These are phyloP conservation scores for Catagonus wagneri DNA, from an alignment of 2,113 vertebrate genomes.

Conservation along the genomic window DNA sequence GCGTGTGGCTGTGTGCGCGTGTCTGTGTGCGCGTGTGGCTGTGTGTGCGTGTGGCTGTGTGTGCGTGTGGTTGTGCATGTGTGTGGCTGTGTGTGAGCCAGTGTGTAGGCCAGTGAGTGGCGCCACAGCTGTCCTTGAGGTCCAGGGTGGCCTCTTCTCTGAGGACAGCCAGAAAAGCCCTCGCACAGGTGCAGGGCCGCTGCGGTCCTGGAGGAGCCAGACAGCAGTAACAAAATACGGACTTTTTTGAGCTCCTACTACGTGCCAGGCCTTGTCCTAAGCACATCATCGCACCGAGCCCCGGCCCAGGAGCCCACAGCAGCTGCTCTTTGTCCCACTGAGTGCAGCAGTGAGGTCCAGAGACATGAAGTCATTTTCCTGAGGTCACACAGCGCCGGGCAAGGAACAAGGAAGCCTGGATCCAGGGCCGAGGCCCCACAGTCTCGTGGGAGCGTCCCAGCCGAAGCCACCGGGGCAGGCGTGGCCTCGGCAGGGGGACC, in stretches of 20 bases:
- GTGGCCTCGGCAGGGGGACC: neutral
- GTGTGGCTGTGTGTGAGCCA: neutral
- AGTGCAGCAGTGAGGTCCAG: neutral
- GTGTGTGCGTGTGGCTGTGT: neutral
- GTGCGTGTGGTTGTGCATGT: neutral
- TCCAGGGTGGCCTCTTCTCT: neutral
- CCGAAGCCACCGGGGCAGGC: accelerated
- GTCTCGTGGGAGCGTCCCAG: neutral
- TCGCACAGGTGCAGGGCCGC: accelerated
- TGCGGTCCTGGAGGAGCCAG: neutral
- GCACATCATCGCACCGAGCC: neutral
- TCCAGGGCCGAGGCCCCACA: neutral
- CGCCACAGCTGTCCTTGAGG: neutral
- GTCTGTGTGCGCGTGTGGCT: neutral
- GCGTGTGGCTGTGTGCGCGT: accelerated
- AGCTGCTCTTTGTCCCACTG: accelerated
- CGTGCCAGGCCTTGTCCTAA: neutral
- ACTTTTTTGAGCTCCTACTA: accelerated
- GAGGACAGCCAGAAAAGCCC: neutral
- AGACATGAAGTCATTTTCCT: neutral
- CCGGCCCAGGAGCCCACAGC: accelerated
- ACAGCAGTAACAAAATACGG: accelerated
- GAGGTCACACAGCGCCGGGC: neutral
- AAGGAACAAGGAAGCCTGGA: neutral
- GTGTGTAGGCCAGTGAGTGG: accelerated